Evolutionary conservation across 35 echinoderm and acorn worm genomes (phyloP), one percentile per base, ranked within the genome.

Genomic region (Apostichopus californicus): DNA sequence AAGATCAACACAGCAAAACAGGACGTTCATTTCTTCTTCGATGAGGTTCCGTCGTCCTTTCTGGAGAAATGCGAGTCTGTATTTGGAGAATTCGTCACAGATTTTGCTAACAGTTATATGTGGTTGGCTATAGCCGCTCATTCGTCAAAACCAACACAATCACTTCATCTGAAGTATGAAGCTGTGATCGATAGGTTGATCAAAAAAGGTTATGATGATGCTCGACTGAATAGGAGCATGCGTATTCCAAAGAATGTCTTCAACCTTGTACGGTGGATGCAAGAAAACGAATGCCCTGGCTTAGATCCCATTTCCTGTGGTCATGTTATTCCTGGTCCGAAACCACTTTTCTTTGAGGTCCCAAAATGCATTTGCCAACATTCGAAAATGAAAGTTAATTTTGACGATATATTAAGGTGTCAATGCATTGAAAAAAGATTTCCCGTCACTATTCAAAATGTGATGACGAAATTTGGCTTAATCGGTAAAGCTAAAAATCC

Each of bases 221-320:
- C 21, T 21, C 55, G 58, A 0, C 81, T 85, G n/a, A 20, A 4
- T 10, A 85, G 55, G 24, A 58, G 58, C 55, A 85, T 85, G 81
- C 81, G 81, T 52, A 17, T 85, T 57, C 81, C 81, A 22, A 59
- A 24, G 21, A 85, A 85, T 59, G 81, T 85, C 17, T 85, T 85
- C 23, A 85, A 58, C 21, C 55, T 85, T 25, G 81, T 85, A 18
- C 2, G 24, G 54, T 85, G 57, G 1, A 58, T 85, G 17, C 81
- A 85, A 20, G 20, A 85, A 5, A 58, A 85, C 15, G 81, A 85
- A 18, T 85, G 58, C 54, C 5, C 55, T 13, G 9, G n/a, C 17
- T 21, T 85, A 4, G 18, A 22, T 20, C 0, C 55, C 6, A 63
- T 22, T 4, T 1, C 6, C n/a, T 58, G 81, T 59, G 81, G 81